These are phyloP conservation scores for Mormyrus proboscirostris DNA, from an alignment of 2,797 vertebrate genomes.

Conservation along the genomic window DNA sequence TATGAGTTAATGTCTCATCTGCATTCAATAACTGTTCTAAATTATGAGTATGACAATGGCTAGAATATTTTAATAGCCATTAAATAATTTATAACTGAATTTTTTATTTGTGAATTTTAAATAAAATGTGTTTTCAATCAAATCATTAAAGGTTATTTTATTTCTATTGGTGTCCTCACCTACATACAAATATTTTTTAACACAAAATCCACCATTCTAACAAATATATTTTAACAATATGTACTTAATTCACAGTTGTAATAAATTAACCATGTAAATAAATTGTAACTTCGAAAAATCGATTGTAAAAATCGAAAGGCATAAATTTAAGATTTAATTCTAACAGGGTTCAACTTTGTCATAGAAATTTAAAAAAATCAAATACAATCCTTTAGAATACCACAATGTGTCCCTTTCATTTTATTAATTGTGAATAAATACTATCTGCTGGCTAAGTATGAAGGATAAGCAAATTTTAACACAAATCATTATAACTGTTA, in stretches of 20 bases:
- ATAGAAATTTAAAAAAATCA: neutral
- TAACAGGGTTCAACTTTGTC: neutral
- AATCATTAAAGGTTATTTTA: neutral
- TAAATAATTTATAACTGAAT: neutral
- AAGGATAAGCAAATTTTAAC: neutral
- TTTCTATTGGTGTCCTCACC: neutral
- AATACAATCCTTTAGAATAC: neutral
- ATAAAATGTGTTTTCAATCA: neutral
- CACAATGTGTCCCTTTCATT: neutral
- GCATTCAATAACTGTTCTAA: neutral
- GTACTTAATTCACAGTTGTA: neutral
- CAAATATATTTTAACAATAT: neutral
- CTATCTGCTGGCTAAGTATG: neutral
- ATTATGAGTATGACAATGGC: neutral
- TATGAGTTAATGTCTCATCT: neutral
- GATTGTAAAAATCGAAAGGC: neutral
- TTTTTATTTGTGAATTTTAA: neutral
- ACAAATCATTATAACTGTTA: neutral
- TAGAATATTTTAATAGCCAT: slow-evolving; percentile 1
- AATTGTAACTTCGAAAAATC: neutral
- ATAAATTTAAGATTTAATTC: neutral
- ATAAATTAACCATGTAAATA: neutral
- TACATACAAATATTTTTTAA: neutral
- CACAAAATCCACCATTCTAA: neutral
- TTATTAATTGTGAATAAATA: slow-evolving; percentile 2